These are phyloP conservation scores for Argyrosomus regius DNA, from an alignment of 2,797 vertebrate genomes.

Conservation along the genomic window DNA sequence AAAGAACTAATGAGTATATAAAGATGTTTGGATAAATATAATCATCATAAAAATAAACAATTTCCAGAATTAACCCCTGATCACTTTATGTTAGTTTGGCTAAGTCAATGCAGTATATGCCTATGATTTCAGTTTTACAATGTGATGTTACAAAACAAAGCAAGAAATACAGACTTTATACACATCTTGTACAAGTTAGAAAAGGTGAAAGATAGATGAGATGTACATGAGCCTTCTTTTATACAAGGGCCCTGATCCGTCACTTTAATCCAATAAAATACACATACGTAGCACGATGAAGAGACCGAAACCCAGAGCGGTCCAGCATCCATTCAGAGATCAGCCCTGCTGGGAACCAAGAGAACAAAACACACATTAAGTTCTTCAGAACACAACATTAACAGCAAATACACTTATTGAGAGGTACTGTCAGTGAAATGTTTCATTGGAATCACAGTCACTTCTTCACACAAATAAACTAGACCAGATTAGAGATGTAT, in stretches of 20 bases:
- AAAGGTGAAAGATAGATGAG: not conserved
- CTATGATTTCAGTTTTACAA: not conserved
- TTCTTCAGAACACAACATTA: not conserved
- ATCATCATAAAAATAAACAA: not conserved
- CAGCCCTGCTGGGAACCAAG: slow-evolving; percentile 39
- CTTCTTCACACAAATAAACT: not conserved
- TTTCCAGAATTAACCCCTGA: not conserved
- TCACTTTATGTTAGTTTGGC: not conserved
- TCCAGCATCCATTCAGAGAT: slow-evolving; percentile 16
- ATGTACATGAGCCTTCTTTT: not conserved
- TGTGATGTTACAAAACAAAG: slow-evolving; percentile 1
- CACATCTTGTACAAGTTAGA: not conserved
- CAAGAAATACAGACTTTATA: slow-evolving; percentile 1
- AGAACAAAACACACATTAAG: slow-evolving; percentile 18
- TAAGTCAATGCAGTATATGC: not conserved
- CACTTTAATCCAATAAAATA: not conserved
- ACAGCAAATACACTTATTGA: too few relatives aligned
- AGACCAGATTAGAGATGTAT: not conserved
- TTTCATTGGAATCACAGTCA: not conserved
- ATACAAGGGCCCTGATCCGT: not conserved
- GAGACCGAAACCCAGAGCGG: not conserved
- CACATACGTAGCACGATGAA: not conserved
- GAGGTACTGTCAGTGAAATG: not conserved
- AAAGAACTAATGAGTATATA: not conserved
- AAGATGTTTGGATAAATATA: not conserved